phyloP scores from a whole-genome alignment of 2,113 vertebrate species.

The Catharus fuscescens region DNA sequence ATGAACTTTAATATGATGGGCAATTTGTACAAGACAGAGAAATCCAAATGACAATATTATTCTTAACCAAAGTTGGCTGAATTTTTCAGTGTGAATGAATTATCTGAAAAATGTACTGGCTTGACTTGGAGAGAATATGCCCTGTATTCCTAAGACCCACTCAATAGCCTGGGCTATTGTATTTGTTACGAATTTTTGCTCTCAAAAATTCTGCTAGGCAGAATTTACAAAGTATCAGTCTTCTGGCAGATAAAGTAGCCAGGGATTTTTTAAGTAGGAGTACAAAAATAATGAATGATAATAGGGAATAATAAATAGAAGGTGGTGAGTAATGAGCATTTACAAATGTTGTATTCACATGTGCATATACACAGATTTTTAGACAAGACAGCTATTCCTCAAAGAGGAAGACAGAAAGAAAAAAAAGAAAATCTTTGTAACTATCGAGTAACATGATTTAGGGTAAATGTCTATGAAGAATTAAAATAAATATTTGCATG shows the following conservation, averaged over 20 bases:
- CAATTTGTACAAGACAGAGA: constrained; percentile 19
- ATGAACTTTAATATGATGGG: not conserved
- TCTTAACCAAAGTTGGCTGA: not conserved
- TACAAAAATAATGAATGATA: not conserved
- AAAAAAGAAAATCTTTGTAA: not conserved
- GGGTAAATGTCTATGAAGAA: not conserved
- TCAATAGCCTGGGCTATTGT: not conserved
- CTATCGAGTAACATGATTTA: not conserved
- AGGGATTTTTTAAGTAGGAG: not conserved
- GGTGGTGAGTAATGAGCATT: not conserved
- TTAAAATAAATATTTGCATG: not conserved
- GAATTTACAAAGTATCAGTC: not conserved
- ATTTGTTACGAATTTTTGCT: not conserved
- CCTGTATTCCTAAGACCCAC: not conserved
- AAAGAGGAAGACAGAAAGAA: not conserved
- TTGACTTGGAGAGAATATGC: not conserved
- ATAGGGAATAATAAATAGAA: not conserved
- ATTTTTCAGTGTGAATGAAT: not conserved
- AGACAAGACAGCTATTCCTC: not conserved
- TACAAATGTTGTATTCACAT: not conserved
- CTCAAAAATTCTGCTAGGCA: not conserved
- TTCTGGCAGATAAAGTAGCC: not conserved
- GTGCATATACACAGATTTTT: not conserved
- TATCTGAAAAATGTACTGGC: not conserved
- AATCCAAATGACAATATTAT: not conserved